Conservation (phyloP, 2,113 vertebrate genomes). For the Polypterus bichir region DNA sequence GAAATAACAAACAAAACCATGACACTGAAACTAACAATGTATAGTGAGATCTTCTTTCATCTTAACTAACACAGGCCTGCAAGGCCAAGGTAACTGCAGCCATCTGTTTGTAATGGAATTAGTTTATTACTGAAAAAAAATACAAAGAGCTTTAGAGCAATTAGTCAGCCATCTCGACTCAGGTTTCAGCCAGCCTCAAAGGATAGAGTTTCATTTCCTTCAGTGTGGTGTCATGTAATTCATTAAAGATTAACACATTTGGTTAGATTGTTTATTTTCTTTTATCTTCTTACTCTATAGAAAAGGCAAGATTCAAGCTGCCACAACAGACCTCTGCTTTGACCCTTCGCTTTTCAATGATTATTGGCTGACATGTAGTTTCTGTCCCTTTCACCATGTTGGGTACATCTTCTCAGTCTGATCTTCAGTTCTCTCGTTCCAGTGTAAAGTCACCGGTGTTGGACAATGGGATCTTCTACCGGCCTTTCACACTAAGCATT, state of each 20-base stretch:
- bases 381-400: slow-evolving; percentile 24
- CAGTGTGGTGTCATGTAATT: slow-evolving; percentile 30
- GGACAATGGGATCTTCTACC: slow-evolving; percentile 27
- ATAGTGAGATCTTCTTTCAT: too few species aligned
- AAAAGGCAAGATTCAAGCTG: slow-evolving; percentile 16
- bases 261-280: neutral
- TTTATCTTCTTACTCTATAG: slow-evolving; percentile 6
- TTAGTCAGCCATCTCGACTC: neutral
- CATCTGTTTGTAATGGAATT: too few species aligned
- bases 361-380: neutral
- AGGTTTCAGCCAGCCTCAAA: slow-evolving; percentile 3
- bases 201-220: slow-evolving; percentile 15
- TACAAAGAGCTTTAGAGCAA: too few species aligned
- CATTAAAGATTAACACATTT: slow-evolving; percentile 36
- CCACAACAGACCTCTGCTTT: slow-evolving; percentile 1
- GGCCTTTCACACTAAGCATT: slow-evolving; percentile 41
- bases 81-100: too few species aligned
- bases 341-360: neutral
- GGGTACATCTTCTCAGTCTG: slow-evolving; percentile 39
- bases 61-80: too few species aligned
- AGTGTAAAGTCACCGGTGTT: slow-evolving; percentile 14
- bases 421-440: slow-evolving; percentile 33
- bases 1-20: too few species aligned
- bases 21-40: too few species aligned
- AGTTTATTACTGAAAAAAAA: too few species aligned